Percentiles rank a stretch among this genome's conserved stretches.
phyloP scores from a whole-genome alignment of 2,113 vertebrate species.

The Caranx melampygus region DNA sequence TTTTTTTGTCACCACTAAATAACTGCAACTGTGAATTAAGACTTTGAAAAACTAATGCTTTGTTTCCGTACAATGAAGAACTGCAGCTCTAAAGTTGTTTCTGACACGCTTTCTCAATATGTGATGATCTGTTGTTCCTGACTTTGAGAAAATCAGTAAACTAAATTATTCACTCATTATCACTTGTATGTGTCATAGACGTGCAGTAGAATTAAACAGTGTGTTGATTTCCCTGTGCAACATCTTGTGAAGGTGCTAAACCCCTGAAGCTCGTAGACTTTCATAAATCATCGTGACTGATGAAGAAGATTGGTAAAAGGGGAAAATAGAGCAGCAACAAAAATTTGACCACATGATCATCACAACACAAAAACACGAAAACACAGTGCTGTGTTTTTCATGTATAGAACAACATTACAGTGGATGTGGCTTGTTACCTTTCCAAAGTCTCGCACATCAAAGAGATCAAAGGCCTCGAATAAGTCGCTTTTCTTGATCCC shows the following conservation, averaged over 20 bases:
- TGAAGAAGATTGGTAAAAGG: background rate
- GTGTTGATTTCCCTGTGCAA: background rate
- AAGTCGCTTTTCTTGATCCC: slow-evolving; percentile 95
- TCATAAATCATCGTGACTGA: background rate
- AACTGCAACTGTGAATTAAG: background rate
- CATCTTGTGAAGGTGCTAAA: background rate
- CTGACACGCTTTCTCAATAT: background rate
- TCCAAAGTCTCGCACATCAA: slow-evolving; percentile 95
- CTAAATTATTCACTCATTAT: background rate
- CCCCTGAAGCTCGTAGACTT: slow-evolving; percentile 1
- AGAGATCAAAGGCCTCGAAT: slow-evolving; percentile 96
- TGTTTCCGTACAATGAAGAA: background rate
- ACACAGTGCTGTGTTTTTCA: background rate
- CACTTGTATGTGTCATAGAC: background rate
- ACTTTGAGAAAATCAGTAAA: background rate
- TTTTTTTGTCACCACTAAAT: background rate
- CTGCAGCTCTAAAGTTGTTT: background rate
- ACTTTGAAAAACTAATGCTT: background rate
- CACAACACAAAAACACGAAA: background rate
- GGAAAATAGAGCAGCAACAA: background rate
- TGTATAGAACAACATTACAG: background rate
- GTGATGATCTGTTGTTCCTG: background rate
- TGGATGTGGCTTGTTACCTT: slow-evolving; percentile 85
- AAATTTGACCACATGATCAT: background rate
- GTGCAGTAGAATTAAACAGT: background rate